A percentile compares a stretch with the other conserved stretches of the same genome.
These are phyloP conservation scores for Pungitius pungitius DNA, from an alignment of 2,113 vertebrate species.

Conservation along the genomic window DNA sequence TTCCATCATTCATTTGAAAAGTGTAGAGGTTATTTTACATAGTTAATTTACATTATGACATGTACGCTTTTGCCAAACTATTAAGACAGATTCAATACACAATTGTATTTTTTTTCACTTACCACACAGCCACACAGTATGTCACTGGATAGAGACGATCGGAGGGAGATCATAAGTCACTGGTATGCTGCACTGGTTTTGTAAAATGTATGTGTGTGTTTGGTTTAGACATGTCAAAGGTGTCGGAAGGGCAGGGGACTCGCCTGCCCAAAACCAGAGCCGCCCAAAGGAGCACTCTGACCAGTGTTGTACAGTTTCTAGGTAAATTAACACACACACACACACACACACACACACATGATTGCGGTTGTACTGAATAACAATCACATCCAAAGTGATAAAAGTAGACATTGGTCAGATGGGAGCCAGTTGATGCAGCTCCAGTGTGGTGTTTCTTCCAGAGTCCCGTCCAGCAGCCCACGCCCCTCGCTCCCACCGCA, in stretches of 20 bases:
- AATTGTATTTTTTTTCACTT: no score
- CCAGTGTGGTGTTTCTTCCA: conserved; percentile 71
- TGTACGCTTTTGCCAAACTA: neutral
- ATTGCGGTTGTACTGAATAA: neutral
- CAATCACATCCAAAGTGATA: neutral
- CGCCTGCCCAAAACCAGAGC: conserved; percentile 90
- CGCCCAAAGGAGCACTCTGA: conserved; percentile 89
- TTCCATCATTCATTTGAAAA: conserved; percentile 21
- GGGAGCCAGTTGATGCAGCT: conserved; percentile 55
- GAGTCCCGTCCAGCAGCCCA: conserved; percentile 90
- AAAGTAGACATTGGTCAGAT: conserved; percentile 8
- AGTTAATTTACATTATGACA: neutral
- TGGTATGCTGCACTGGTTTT: conserved; percentile 37
- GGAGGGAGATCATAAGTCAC: neutral
- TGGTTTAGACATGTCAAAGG: conserved; percentile 92
- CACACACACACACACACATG: neutral
- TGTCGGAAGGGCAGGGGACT: conserved; percentile 87
- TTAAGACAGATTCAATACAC: neutral
- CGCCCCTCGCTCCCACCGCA: conserved; percentile 87
- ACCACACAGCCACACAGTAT: neutral
- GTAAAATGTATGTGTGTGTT: conserved; percentile 71
- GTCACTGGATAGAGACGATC: neutral
- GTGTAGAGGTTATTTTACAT: neutral
- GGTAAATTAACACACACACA: conserved; percentile 76
- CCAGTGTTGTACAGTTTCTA: conserved; percentile 93